Base-by-base conservation (phyloP, 2,113 vertebrate species). In the Myanophis thanlyinensis region DNA sequence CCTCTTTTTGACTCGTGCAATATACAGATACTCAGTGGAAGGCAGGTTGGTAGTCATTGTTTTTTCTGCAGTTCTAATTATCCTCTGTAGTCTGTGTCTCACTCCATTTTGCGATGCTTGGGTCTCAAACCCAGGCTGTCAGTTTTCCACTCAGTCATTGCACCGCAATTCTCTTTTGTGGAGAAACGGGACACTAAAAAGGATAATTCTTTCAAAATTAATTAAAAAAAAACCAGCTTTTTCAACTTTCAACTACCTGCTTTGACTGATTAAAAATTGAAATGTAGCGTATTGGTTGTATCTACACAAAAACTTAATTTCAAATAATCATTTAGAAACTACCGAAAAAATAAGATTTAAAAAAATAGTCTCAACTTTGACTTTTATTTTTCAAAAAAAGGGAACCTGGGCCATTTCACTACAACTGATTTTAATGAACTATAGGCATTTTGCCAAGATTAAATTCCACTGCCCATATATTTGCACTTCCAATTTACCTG, bases 151-250 rank as follows among this genome's bases (percentile, higher is more conserved):
- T 54, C 0, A 51, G 49, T 12, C 49, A 51, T 53, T 53, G 52
- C 1, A 5, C 56, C 8, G 2, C 3, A n/a, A n/a, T n/a, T 8
- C 9, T 2, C 0, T 10, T 62, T 62, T 89, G 92, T 93, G 35
- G 90, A 52, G 51, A 13, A 90, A 20, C 54, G 89, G n/a, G 46
- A 51, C 23, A 2, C 56, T 10, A 88, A 91, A 27, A 91, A 1
- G 35, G 7, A 23, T 92, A 5, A 27, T 93, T 94, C 93, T 93
- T 62, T 92, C 48, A 93, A 93, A 91, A 93, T 91, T 88, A 84
- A 88, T 88, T 48, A n/a, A 59, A 89, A 8, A 54, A n/a, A 59
- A 89, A 8, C 10, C 3, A 30, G 90, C 22, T 73, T 48, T 9
- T 56, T 56, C 23, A 56, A 56, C 3, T 73, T 48, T 5, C 40